Evolutionary conservation across 2,888 invertebrate species (phyloP).

Genomic region (Ornithoptera priamus): DNA sequence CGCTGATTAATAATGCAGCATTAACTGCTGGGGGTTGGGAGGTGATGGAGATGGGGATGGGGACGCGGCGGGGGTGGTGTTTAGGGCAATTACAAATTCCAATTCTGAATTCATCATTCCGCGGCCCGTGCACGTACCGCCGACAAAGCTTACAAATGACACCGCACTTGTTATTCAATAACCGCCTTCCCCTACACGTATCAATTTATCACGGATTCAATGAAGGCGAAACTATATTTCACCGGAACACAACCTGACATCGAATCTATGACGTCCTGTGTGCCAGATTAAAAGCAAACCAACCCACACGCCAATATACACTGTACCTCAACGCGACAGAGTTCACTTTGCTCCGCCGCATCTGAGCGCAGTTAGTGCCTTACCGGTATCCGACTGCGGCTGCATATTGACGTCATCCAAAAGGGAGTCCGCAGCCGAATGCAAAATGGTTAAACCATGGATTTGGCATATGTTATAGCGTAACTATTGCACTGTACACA

Average conservation of each 20-base stretch:
- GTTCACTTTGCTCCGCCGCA: conserved; percentile 17
- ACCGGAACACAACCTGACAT: conserved; percentile 67
- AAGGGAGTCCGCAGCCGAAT: conserved; percentile 75
- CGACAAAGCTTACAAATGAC: conserved; percentile 52
- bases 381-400: conserved; percentile 41
- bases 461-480: conserved; percentile 79
- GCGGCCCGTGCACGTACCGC: conserved; percentile 35
- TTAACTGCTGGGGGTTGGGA: conserved; percentile 36
- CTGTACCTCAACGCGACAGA: not conserved
- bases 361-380: conserved; percentile 34
- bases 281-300: conserved; percentile 43
- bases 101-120: conserved; percentile 46
- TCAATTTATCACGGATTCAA: conserved; percentile 79
- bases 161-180: conserved; percentile 78
- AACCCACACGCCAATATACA: conserved; percentile 25
- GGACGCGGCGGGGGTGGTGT: no score
- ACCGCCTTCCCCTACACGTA: conserved; percentile 64
- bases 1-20: conserved; percentile 40
- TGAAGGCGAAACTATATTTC: conserved; percentile 79
- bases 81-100: conserved; percentile 48
- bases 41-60: no score
- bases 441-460: conserved; percentile 78
- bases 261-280: conserved; percentile 49
- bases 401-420: conserved; percentile 78
- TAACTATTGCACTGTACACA: conserved; percentile 61